Percentiles rank a stretch among this genome's conserved stretches.
These are phyloP conservation scores for Notechis scutatus DNA, from an alignment of 2,113 vertebrate genomes.

Conservation along the genomic window DNA sequence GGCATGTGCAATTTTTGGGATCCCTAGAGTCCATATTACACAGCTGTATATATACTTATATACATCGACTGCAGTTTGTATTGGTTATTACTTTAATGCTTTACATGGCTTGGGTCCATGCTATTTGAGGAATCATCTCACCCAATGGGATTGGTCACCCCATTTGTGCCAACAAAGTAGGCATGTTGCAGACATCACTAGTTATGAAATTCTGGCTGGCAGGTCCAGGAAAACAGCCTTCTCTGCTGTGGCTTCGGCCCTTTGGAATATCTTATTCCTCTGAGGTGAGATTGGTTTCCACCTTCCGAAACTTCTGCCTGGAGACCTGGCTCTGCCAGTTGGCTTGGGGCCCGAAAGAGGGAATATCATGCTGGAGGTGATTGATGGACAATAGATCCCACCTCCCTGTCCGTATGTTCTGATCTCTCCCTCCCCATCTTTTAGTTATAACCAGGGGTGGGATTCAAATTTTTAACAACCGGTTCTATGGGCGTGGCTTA, in stretches of 20 bases:
- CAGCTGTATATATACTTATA: not conserved
- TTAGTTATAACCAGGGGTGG: not conserved
- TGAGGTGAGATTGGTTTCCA: not conserved
- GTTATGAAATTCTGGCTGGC: not conserved
- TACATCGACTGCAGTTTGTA: not conserved
- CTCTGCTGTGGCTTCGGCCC: not conserved
- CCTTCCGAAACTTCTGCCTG: not conserved
- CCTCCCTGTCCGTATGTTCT: not conserved
- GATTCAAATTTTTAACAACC: too few species aligned
- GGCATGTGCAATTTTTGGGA: not conserved
- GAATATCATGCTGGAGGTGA: not conserved
- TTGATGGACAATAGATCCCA: not conserved
- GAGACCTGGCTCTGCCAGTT: not conserved
- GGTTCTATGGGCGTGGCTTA: too few species aligned
- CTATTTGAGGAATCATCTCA: not conserved
- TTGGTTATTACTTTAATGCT: not conserved
- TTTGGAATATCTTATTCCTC: not conserved
- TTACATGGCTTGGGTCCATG: not conserved
- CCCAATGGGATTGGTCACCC: not conserved
- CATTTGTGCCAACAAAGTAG: not conserved
- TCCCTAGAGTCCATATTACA: not conserved
- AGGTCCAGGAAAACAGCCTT: not conserved
- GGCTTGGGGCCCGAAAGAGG: not conserved
- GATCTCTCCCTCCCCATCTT: not conserved
- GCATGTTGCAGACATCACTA: not conserved